Evolutionary conservation across 2,113 vertebrate species (phyloP), one percentile per base, ranked within the genome.

Genomic region (Strix aluco): DNA sequence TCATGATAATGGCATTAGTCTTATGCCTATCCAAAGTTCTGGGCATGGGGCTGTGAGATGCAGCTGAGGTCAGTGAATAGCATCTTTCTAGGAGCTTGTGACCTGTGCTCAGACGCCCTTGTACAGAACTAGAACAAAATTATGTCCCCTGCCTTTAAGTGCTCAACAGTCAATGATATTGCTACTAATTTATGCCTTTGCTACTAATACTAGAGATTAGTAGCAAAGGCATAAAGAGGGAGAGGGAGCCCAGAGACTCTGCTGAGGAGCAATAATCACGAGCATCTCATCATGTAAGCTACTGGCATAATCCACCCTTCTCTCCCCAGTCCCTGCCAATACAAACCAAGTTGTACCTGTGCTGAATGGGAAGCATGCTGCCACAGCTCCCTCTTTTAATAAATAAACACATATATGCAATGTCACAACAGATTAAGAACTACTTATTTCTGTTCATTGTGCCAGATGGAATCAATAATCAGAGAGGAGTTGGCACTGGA

Each of bases 401-500:
- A 97, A 98, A 97, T 92, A 98, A 97, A 97, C 92, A 94, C 83
- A 79, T 94, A 93, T 94, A 94, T 69, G 91, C 83, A 91, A 49
- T 91, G 93, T 93, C 90, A 97, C 92, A 96, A 94, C 91, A 97
- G 96, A 97, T 98, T 94, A 97, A 88, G 67, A 96, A 91, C 88
- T 96, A 89, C 85, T 96, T 95, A 94, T 93, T 96, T 94, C 90
- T 96, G 81, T 86, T 97, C 94, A 95, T 81, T 96, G 96, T 97
- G 69, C 79, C 21, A 78, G 78, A 94, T 94, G 83, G 92, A 97
- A 97, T 97, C 96, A 96, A 95, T 97, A 95, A 97, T 77, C 93
- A 92, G 73, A 2, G 2, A 92, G 81, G 79, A 96, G 59, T 44
- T 92, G 58, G 92, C 65, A 65, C 73, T 70, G 47, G 81, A 96